Conservation (phyloP, 1,140 invertebrate genomes). For the Cotesia chilonis region DNA sequence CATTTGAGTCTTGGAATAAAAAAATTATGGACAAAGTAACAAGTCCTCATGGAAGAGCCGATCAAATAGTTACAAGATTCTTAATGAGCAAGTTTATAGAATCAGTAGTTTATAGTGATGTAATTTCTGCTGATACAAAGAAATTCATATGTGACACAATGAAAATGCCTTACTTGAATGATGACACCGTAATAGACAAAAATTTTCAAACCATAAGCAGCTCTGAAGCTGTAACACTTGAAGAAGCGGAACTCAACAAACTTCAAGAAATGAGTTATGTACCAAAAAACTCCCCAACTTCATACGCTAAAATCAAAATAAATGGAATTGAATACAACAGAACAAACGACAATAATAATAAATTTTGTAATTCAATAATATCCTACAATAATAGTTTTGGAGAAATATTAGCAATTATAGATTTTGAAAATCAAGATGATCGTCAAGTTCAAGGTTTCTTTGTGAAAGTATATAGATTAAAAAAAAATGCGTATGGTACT, state of each 20-base stretch:
- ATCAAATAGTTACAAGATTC: constrained; percentile 36
- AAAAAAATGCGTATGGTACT: constrained; percentile 5
- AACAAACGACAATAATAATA: constrained; percentile 8
- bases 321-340: constrained; percentile 14
- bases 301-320: constrained; percentile 4
- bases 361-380: constrained; percentile 22
- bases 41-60: constrained; percentile 27
- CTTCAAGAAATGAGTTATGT: constrained; percentile 1
- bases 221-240: background rate
- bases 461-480: background rate
- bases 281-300: background rate
- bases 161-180: background rate
- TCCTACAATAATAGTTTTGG: constrained; percentile 23
- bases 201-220: background rate
- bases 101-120: background rate
- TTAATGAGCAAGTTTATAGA: constrained; percentile 34
- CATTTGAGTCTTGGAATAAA: constrained; percentile 37
- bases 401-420: constrained; percentile 1
- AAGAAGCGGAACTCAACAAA: background rate
- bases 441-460: background rate
- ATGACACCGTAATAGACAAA: background rate
- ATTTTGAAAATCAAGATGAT: constrained; percentile 6
- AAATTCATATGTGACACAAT: constrained; percentile 3
- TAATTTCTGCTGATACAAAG: background rate
- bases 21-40: too few species aligned